Evolutionary conservation across 2,888 invertebrate species (phyloP).

Genomic region (Temnothorax ravouxi): DNA sequence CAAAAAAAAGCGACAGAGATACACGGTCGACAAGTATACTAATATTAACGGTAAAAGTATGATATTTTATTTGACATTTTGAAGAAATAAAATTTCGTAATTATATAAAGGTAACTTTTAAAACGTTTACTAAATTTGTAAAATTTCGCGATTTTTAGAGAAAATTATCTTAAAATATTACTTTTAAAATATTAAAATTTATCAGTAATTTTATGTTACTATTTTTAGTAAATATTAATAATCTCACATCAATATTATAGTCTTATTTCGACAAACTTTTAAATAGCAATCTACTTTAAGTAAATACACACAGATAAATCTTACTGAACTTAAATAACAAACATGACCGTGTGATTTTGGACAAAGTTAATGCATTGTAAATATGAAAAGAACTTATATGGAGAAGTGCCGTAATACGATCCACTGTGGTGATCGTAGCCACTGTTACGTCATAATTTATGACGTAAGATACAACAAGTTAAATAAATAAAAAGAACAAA

Average conservation of each 20-base stretch:
- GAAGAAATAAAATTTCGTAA: background rate
- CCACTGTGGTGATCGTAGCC: conserved; percentile 18
- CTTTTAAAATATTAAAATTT: background rate
- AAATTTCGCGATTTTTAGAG: background rate
- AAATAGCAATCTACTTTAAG: background rate
- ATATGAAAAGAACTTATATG: background rate
- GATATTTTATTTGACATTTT: background rate
- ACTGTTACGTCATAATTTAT: conserved; percentile 60
- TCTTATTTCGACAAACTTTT: background rate
- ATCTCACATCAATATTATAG: background rate
- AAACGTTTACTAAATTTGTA: background rate
- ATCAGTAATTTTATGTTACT: background rate
- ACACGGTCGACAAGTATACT: background rate
- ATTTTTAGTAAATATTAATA: background rate
- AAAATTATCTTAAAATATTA: background rate
- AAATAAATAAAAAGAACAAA: conserved; percentile 59
- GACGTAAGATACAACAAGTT: conserved; percentile 56
- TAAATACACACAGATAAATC: background rate
- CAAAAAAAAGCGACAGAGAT: background rate
- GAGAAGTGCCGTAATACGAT: background rate
- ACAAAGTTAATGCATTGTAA: background rate
- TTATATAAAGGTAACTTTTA: background rate
- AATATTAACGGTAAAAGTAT: background rate
- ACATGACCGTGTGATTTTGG: background rate
- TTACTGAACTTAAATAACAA: background rate